These are phyloP conservation scores for Falco columbarius DNA, from an alignment of 2,797 vertebrate species.

Conservation along the genomic window DNA sequence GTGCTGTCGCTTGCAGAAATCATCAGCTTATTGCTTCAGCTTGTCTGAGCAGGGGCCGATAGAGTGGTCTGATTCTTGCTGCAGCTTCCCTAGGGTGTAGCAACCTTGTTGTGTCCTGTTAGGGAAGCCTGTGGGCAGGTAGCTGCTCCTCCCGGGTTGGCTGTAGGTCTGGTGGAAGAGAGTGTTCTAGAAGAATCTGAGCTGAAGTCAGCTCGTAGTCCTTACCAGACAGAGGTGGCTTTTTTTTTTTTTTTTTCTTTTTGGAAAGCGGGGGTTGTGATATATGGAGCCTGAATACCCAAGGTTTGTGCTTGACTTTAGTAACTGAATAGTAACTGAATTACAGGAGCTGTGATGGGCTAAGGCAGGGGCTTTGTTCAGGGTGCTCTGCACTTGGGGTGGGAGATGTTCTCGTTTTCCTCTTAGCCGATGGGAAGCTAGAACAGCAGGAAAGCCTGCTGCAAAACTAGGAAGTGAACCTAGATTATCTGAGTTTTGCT, in stretches of 20 bases:
- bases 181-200: neutral
- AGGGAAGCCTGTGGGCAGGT: neutral
- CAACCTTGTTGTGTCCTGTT: neutral
- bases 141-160: neutral
- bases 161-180: neutral
- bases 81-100: neutral
- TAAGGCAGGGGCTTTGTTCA: neutral
- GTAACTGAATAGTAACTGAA: neutral
- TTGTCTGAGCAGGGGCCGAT: neutral
- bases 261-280: neutral
- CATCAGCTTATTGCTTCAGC: neutral
- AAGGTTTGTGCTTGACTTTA: neutral
- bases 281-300: neutral
- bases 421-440: neutral
- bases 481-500: neutral
- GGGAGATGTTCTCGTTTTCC: neutral
- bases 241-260: neutral
- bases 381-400: accelerated
- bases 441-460: neutral
- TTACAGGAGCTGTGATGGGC: neutral
- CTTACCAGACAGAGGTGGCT: neutral
- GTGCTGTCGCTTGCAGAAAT: neutral
- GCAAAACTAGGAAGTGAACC: neutral
- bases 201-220: neutral
- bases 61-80: neutral